Conservation (phyloP, 2,113 vertebrate species). For the Ochotona princeps region DNA sequence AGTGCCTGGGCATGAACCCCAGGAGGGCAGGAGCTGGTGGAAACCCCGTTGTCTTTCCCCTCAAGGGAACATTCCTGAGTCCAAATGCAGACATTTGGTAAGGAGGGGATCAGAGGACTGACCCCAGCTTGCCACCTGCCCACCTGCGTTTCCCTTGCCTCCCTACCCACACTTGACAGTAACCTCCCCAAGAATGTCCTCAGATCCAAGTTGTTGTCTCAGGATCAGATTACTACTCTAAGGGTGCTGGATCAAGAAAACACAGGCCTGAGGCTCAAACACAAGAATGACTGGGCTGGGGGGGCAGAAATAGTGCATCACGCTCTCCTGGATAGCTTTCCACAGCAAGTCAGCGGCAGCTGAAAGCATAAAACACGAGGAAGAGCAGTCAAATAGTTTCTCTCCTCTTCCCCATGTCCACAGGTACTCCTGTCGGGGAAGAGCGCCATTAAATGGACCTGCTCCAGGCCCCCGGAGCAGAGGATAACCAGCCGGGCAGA, state of each 20-base stretch:
- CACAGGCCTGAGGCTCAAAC: not conserved
- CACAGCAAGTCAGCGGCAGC: not conserved
- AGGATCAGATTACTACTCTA: not conserved
- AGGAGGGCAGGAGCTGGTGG: not conserved
- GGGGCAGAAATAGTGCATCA: not conserved
- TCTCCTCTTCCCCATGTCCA: not conserved
- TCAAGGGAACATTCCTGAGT: not conserved
- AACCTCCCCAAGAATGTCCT: not conserved
- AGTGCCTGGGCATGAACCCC: not conserved
- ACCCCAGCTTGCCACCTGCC: no score
- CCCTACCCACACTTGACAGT: not conserved
- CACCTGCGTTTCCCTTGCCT: not conserved
- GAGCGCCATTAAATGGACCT: slow-evolving; percentile 9
- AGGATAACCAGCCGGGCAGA: not conserved
- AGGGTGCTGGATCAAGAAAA: not conserved
- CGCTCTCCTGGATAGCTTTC: not conserved
- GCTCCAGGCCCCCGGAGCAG: not conserved
- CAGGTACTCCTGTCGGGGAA: not conserved
- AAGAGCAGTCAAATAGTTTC: not conserved
- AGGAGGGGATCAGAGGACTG: not conserved
- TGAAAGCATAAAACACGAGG: not conserved
- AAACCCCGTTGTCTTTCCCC: not conserved
- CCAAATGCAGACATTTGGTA: not conserved
- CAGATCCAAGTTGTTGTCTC: not conserved
- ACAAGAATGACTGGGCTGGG: not conserved